Evolutionary conservation across 2,113 vertebrate genomes (phyloP).

Genomic region (Bubo blakistoni): DNA sequence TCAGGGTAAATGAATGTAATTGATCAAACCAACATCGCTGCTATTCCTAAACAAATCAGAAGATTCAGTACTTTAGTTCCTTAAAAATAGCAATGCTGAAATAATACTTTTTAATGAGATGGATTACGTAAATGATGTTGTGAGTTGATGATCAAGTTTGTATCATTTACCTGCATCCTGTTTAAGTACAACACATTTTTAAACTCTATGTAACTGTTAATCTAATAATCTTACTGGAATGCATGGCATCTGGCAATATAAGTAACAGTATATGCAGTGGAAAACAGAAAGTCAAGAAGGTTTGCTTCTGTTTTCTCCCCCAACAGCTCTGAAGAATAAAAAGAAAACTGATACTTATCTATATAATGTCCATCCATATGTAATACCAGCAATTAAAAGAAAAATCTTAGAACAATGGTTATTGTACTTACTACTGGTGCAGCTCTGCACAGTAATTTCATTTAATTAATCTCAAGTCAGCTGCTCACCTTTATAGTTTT

Average conservation of each 20-base stretch:
- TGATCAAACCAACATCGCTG: not conserved
- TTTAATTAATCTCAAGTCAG: not conserved
- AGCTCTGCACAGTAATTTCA: not conserved
- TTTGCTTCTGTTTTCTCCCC: not conserved
- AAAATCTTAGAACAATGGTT: not conserved
- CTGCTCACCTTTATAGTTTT: slow-evolving; percentile 68
- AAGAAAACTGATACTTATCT: slow-evolving; percentile 3
- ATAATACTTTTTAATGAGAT: not conserved
- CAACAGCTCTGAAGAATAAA: not conserved
- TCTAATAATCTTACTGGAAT: not conserved
- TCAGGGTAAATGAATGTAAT: not conserved
- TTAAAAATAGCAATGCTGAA: not conserved
- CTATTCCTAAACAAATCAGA: not conserved
- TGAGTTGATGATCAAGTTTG: not conserved
- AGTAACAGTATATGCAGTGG: not conserved
- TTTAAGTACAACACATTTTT: not conserved
- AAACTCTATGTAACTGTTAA: not conserved
- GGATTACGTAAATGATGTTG: not conserved
- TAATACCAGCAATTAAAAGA: slow-evolving; percentile 6
- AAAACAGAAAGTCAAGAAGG: not conserved
- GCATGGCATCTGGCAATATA: not conserved
- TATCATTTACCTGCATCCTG: not conserved
- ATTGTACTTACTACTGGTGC: not conserved
- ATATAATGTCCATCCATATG: not conserved
- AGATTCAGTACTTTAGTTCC: not conserved